These are phyloP conservation scores for Cassiopea xamachana DNA, from an alignment of 30 jellyfish, hydroid and myxozoan genomes.

Conservation along the genomic window DNA sequence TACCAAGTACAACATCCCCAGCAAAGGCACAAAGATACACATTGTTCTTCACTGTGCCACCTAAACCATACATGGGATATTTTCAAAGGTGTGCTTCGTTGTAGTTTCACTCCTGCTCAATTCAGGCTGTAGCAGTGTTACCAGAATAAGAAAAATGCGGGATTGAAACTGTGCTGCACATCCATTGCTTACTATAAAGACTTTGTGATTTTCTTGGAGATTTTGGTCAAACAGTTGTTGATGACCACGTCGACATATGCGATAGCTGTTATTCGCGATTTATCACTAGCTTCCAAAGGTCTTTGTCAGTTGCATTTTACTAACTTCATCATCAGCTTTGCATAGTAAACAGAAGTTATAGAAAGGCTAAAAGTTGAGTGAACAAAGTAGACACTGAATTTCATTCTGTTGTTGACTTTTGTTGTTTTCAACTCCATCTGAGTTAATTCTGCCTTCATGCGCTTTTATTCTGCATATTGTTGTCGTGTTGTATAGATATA, in stretches of 20 bases:
- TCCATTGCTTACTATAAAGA: conserved; percentile 56
- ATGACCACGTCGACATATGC: conserved; percentile 13
- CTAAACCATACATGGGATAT: conserved; percentile 63
- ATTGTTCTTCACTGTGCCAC: conserved; percentile 42
- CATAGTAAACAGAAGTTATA: too few species aligned
- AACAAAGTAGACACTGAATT: conserved; percentile 56
- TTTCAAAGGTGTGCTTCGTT: conserved; percentile 60
- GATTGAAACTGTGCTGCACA: conserved; percentile 48
- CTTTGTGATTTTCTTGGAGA: neutral
- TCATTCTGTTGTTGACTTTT: conserved; percentile 41
- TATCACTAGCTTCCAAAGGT: conserved; percentile 29
- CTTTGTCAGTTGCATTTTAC: neutral
- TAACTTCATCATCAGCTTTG: neutral
- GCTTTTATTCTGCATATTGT: conserved; percentile 4
- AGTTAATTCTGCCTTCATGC: conserved; percentile 17
- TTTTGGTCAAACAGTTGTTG: conserved; percentile 3
- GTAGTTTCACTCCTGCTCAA: conserved; percentile 19
- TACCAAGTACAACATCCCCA: conserved; percentile 20
- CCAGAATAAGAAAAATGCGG: conserved; percentile 4
- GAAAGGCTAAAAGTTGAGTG: too few species aligned
- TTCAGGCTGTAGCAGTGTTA: neutral
- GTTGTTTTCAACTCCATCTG: conserved; percentile 33
- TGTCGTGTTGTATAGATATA: conserved; percentile 39
- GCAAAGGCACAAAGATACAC: conserved; percentile 29
- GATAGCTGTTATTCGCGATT: conserved; percentile 36